These are phyloP conservation scores for Achatina immaculata DNA, from an alignment of 1,140 invertebrate genomes.

Conservation along the genomic window DNA sequence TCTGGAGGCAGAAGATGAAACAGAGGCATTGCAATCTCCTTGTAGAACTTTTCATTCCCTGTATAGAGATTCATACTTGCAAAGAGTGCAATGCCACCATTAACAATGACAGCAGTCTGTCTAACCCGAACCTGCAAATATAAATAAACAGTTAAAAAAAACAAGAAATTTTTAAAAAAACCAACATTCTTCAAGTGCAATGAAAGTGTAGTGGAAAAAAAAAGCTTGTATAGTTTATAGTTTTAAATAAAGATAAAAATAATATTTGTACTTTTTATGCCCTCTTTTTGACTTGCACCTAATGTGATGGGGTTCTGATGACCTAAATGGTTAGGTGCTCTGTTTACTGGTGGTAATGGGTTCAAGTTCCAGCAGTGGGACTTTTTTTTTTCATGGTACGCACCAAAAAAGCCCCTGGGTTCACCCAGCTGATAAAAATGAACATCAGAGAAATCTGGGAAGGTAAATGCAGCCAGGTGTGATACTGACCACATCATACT, in stretches of 20 bases:
- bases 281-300: too few relatives aligned
- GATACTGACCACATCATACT: too few relatives aligned
- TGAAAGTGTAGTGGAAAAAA: background rate
- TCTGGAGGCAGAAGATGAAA: conserved; percentile 81
- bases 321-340: too few relatives aligned
- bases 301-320: too few relatives aligned
- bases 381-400: too few relatives aligned
- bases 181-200: background rate
- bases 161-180: background rate
- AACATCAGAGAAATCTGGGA: too few relatives aligned
- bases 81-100: conserved; percentile 77
- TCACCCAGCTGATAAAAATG: too few relatives aligned
- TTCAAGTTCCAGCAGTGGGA: too few relatives aligned
- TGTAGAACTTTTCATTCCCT: conserved; percentile 83
- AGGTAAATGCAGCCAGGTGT: too few relatives aligned
- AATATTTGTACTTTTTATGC: too few relatives aligned
- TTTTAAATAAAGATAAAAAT: background rate
- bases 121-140: conserved; percentile 75
- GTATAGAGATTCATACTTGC: conserved; percentile 58
- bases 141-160: conserved; percentile 27
- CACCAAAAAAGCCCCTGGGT: too few relatives aligned
- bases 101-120: conserved; percentile 71
- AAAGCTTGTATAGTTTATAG: background rate
- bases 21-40: conserved; percentile 80
- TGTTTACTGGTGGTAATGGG: too few relatives aligned